A percentile compares a stretch with the other conserved stretches of the same genome.
These are phyloP conservation scores for Nixonia krombeini DNA, from an alignment of 1,140 invertebrate genomes.

Conservation along the genomic window DNA sequence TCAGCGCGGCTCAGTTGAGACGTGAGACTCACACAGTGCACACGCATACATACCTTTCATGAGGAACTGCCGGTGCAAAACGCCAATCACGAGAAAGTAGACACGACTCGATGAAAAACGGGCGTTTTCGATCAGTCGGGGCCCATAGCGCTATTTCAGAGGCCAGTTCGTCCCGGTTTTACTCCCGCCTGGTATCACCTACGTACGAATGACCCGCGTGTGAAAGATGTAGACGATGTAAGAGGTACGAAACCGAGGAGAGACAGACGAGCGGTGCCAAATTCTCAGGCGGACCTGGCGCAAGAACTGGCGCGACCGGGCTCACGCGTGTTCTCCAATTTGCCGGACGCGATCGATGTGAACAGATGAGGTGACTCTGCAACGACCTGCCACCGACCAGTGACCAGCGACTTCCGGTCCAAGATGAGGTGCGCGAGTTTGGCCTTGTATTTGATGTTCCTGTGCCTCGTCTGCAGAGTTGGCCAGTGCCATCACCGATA, in stretches of 20 bases:
- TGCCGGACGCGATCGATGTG: neutral
- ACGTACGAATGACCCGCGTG: neutral
- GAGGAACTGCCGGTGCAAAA: conserved; percentile 25
- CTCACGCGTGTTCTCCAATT: no score
- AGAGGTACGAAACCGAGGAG: no score
- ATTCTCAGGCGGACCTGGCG: no score
- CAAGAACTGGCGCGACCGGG: no score
- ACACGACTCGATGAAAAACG: neutral
- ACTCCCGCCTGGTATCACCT: neutral
- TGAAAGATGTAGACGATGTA: conserved; percentile 20
- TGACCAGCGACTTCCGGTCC: conserved; percentile 8
- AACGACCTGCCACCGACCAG: no score
- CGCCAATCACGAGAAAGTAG: conserved; percentile 3
- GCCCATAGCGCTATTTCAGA: no score
- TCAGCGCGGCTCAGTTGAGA: conserved; percentile 68
- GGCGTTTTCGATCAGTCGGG: no score
- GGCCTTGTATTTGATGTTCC: conserved; percentile 7
- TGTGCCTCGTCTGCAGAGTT: conserved; percentile 6
- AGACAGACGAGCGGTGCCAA: no score
- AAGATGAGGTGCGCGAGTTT: conserved; percentile 22
- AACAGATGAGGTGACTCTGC: neutral
- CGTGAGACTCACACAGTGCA: conserved; percentile 67
- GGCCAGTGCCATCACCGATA: conserved; percentile 21
- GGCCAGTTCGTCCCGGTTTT: no score
- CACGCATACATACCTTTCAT: conserved; percentile 54